Evolutionary conservation across 1,140 invertebrate genomes (phyloP).

Genomic region (Lordiphosa collinella): DNA sequence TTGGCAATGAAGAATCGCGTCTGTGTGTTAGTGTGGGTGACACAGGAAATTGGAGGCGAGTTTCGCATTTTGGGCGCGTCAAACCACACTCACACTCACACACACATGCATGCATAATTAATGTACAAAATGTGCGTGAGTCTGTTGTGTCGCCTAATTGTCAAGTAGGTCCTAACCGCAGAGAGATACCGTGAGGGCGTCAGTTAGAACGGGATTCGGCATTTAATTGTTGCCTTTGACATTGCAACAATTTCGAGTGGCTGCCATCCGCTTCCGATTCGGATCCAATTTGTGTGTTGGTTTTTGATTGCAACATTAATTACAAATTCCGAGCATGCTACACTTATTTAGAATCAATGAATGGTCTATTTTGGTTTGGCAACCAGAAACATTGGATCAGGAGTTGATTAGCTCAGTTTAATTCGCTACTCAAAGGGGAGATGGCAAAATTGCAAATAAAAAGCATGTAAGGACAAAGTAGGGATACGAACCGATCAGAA

Average conservation of each 20-base stretch:
- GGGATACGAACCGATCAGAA: too few relatives aligned
- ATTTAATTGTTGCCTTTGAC: constrained; percentile 64
- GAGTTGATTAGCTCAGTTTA: too few relatives aligned
- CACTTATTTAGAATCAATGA: constrained; percentile 26
- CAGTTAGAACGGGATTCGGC: constrained; percentile 12
- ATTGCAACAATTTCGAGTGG: constrained; percentile 58
- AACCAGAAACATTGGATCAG: too few relatives aligned
- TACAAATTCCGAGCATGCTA: constrained; percentile 40
- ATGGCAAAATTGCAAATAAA: too few relatives aligned
- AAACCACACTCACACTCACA: constrained; percentile 13
- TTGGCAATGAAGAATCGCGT: too few relatives aligned
- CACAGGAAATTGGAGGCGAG: constrained; percentile 57
- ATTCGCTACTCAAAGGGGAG: too few relatives aligned
- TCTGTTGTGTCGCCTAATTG: constrained; percentile 50
- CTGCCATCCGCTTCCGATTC: constrained; percentile 7
- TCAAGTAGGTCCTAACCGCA: constrained; percentile 48
- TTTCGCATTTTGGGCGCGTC: constrained; percentile 12
- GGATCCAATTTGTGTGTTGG: background rate
- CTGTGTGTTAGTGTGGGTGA: too few relatives aligned
- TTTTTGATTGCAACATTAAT: constrained; percentile 39
- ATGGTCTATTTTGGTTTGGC: background rate
- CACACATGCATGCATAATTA: constrained; percentile 64
- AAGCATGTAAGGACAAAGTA: too few relatives aligned
- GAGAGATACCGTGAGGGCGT: background rate
- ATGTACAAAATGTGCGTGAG: constrained; percentile 30